Evolutionary conservation across 2,797 vertebrate genomes (phyloP).

Genomic region (Melanitta fusca): DNA sequence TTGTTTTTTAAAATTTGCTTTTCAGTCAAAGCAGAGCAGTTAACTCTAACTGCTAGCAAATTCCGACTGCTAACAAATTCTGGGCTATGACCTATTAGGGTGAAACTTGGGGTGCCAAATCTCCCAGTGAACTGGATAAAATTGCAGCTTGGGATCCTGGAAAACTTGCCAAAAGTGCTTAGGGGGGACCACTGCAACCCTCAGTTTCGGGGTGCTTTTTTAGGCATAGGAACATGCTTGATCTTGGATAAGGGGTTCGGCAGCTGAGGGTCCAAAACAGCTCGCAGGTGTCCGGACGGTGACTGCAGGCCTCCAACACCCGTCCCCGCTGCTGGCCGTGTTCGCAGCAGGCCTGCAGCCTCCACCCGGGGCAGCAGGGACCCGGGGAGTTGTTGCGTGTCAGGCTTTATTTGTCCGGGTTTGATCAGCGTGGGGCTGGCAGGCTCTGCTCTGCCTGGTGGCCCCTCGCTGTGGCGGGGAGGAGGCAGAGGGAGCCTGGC

Average conservation of each 20-base stretch:
- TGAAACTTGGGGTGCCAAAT: neutral
- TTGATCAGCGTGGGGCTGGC: constrained; percentile 82
- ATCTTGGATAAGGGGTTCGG: constrained; percentile 37
- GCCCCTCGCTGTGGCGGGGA: constrained; percentile 77
- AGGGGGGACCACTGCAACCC: too few species aligned
- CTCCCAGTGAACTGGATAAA: neutral
- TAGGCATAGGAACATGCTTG: neutral
- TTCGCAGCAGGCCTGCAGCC: constrained; percentile 78
- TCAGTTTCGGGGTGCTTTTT: neutral
- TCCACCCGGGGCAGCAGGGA: constrained; percentile 69
- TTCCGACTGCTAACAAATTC: neutral
- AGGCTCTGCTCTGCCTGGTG: constrained; percentile 21
- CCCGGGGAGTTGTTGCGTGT: constrained; percentile 84
- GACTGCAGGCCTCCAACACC: constrained; percentile 20
- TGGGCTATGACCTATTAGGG: neutral
- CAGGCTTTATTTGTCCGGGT: constrained; percentile 84
- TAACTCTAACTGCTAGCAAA: too few species aligned
- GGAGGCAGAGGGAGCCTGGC: constrained; percentile 52
- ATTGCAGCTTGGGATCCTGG: neutral
- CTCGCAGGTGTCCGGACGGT: constrained; percentile 13
- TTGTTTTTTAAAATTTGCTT: neutral
- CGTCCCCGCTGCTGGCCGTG: constrained; percentile 28
- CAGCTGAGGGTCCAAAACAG: neutral
- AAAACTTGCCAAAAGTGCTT: neutral
- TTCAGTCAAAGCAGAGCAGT: neutral